Evolutionary conservation across 2,888 invertebrate genomes (phyloP).

Genomic region (Chymomyza amoena): DNA sequence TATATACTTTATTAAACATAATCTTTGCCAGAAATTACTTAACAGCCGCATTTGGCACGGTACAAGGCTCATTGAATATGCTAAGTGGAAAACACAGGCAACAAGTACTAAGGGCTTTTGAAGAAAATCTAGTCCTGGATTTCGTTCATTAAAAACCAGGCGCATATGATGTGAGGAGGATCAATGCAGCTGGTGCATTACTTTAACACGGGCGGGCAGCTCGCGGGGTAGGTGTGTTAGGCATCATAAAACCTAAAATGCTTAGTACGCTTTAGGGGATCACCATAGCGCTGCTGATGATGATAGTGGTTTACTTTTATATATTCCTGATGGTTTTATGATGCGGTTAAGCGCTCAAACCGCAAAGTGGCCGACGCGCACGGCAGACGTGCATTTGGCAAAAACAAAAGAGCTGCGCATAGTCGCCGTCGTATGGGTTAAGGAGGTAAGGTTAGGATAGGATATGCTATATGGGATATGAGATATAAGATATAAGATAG

Average conservation of each 20-base stretch:
- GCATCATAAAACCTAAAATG: not conserved
- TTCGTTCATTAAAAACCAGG: conserved; percentile 48
- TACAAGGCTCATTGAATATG: not conserved
- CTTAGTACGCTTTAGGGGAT: conserved; percentile 20
- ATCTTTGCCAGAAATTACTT: not conserved
- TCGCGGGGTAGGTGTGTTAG: not conserved
- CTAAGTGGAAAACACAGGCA: conserved; percentile 3
- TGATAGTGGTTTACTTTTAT: conserved; percentile 70
- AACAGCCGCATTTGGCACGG: not conserved
- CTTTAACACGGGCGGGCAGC: too few relatives aligned
- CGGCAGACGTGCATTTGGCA: conserved; percentile 27
- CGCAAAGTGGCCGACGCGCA: conserved; percentile 64
- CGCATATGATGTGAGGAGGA: conserved; percentile 34
- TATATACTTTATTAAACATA: not conserved
- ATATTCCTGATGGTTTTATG: conserved; percentile 69
- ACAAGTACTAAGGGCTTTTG: conserved; percentile 10
- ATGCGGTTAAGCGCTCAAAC: conserved; percentile 71
- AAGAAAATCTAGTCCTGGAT: conserved; percentile 19
- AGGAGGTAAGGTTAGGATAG: not conserved
- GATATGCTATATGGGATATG: not conserved
- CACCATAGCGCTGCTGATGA: conserved; percentile 63
- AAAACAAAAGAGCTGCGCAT: conserved; percentile 6
- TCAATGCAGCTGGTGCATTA: conserved; percentile 45
- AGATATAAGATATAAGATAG: too few relatives aligned
- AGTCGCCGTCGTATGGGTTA: conserved; percentile 11